Base-by-base conservation (phyloP, 2,888 invertebrate genomes). In the Selenia dentaria region DNA sequence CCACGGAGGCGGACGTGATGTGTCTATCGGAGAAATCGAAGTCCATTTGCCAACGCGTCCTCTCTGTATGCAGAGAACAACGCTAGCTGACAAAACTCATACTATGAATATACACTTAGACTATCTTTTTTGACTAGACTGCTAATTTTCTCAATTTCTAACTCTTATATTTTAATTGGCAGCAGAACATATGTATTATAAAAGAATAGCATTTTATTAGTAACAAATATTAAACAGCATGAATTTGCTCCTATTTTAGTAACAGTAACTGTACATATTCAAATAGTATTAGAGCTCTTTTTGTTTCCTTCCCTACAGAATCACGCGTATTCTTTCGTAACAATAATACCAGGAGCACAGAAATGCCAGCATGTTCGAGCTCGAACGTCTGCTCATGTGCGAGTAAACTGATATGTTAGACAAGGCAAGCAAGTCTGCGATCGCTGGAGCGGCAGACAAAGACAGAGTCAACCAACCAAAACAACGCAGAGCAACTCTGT, bases 301-400 rank as follows among this genome's bases (percentile, higher is more conserved):
- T 10, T 4, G 10, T 9, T 16, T 44, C 6, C 16, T 39, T 28
- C 3, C 24, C 63, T 70, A 63, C 72, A 76, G 74, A 78, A 72
- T 71, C 77, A 72, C 79, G 80, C 80, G 85, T 84, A 85, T 83
- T 87, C 84, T 88, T 87, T 84, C 84, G 86, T 85, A 85, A 87
- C 82, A 72, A 62, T 72, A 79, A 71, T 85, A 90, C 88, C 67
- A 89, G 89, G 89, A 84, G 74, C 68, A 65, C 78, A 88, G 75
- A 79, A 75, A 57, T 57, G 60, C 68, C 56, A 70, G 51, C 63
- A 57, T 60, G 53, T 54, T 66, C 59, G 59, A 65, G 43, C 42
- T 18, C 26, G 46, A 63, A 16, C 55, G 58, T 59, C 22, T 66
- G 59, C 54, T 60, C 2, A 73, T 69, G 79, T 79, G 79, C 71